Evolutionary conservation across 2,797 vertebrate species (phyloP).

Genomic region (Scolopax rusticola): DNA sequence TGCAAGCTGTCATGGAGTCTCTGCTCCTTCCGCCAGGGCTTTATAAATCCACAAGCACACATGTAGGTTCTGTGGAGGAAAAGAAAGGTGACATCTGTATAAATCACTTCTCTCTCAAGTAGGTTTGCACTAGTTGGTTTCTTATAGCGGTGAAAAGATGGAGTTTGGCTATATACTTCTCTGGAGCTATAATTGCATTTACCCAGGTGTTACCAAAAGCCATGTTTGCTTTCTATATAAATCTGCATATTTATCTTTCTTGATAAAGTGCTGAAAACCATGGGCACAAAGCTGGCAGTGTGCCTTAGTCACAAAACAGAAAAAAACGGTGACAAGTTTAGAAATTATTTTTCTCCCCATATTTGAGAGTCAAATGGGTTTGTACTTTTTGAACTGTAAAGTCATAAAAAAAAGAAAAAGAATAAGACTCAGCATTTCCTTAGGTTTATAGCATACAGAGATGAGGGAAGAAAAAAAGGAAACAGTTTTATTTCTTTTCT

Average conservation of each 20-base stretch:
- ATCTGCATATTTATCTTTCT: neutral
- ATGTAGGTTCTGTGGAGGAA: neutral
- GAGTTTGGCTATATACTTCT: neutral
- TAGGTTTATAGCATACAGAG: neutral
- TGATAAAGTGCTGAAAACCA: neutral
- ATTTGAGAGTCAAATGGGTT: neutral
- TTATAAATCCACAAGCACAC: slow-evolving; percentile 18
- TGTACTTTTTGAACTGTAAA: neutral
- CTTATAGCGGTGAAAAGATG: neutral
- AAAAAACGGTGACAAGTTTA: neutral
- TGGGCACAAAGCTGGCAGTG: neutral
- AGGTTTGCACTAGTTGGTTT: rapidly evolving
- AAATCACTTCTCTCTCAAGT: neutral
- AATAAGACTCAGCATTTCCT: neutral
- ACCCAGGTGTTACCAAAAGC: neutral
- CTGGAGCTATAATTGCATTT: neutral
- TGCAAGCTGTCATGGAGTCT: slow-evolving; percentile 6
- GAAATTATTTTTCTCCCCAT: neutral
- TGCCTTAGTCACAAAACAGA: neutral
- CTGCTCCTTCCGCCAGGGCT: neutral
- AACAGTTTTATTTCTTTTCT: slow-evolving; percentile 34
- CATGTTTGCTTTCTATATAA: neutral
- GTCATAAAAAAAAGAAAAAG: neutral
- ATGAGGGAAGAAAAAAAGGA: neutral
- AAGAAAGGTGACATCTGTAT: neutral